Conservation (phyloP, 2,113 vertebrate genomes). For the Macrotus californicus region DNA sequence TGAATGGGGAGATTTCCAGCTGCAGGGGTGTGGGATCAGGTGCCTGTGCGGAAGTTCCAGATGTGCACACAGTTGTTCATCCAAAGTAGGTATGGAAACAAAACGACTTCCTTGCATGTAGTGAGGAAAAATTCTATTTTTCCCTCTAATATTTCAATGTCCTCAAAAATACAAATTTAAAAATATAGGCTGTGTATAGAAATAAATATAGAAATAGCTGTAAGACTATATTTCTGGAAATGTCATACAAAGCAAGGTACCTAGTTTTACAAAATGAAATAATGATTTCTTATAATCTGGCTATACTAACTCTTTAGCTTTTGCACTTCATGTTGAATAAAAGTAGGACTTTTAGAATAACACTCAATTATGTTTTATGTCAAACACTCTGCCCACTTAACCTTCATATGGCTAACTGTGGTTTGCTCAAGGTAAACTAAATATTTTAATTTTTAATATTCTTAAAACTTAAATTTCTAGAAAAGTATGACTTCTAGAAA, state of each 20-base stretch:
- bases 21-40: background rate
- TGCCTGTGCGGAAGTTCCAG: background rate
- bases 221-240: background rate
- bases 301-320: background rate
- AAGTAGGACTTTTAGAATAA: background rate
- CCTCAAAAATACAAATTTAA: background rate
- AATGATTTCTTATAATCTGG: background rate
- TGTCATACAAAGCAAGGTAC: background rate
- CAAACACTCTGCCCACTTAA: background rate
- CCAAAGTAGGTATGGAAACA: background rate
- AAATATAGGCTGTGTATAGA: background rate
- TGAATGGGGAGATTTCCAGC: background rate
- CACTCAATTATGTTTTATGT: background rate
- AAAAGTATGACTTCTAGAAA: background rate
- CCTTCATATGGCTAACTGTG: background rate
- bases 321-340: background rate
- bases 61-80: background rate
- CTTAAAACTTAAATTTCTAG: background rate
- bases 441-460: background rate
- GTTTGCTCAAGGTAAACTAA: background rate
- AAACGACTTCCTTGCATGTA: background rate
- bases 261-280: background rate
- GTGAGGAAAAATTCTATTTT: background rate
- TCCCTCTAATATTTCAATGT: background rate
- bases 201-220: background rate